phyloP scores from a whole-genome alignment of 2,888 invertebrate species.

The Euplagia quadripunctaria region DNA sequence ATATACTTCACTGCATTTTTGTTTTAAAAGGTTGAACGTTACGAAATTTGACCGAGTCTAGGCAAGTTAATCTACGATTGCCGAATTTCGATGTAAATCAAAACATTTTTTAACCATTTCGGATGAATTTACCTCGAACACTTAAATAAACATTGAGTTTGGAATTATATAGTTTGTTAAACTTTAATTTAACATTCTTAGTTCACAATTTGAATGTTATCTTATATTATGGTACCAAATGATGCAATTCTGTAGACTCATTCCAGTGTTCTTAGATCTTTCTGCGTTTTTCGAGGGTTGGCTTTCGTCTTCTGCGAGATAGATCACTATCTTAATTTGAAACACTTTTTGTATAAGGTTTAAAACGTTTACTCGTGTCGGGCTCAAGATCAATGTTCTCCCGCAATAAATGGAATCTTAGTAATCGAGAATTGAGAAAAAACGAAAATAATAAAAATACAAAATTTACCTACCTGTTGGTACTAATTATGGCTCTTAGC shows the following conservation, averaged over 20 bases:
- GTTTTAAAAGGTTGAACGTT: conserved; percentile 33
- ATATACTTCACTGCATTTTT: conserved; percentile 32
- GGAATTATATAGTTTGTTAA: not conserved
- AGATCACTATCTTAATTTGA: too few relatives aligned
- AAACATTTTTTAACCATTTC: conserved; percentile 18
- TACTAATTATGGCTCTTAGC: too few relatives aligned
- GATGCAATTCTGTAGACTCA: not conserved
- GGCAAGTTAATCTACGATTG: conserved; percentile 20
- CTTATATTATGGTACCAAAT: not conserved
- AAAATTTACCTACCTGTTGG: too few relatives aligned
- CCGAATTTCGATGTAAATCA: conserved; percentile 41
- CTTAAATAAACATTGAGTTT: not conserved
- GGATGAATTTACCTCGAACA: not conserved
- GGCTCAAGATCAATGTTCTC: not conserved
- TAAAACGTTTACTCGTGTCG: not conserved
- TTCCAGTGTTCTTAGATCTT: not conserved
- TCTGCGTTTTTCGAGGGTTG: too few relatives aligned
- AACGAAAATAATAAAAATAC: too few relatives aligned
- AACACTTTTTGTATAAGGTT: not conserved
- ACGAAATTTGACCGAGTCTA: conserved; percentile 32
- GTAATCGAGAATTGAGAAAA: too few relatives aligned
- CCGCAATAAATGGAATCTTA: too few relatives aligned
- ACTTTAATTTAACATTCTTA: not conserved
- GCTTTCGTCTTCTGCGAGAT: too few relatives aligned
- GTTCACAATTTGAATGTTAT: not conserved